Evolutionary conservation across 2,888 invertebrate genomes (phyloP), one percentile per base, ranked within the genome.

Genomic region (Neocrepidodera transversa): DNA sequence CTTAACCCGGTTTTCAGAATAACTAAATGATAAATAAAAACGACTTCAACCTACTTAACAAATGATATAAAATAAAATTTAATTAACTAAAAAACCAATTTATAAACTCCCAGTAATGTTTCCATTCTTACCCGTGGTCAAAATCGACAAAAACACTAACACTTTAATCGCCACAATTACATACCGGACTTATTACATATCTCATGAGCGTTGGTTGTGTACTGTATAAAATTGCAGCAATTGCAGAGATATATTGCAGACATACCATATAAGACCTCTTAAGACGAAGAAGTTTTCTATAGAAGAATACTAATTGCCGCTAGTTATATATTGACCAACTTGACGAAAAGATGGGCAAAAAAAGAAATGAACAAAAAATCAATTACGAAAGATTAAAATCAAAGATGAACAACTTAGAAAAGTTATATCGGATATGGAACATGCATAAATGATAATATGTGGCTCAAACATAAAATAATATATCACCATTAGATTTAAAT

Each of bases 321-420:
- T 45, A 66, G 67, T 57, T 66, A 67, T 62, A 36, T 35, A 55
- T 54, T 64, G 65, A 62, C 64, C 68, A 68, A 66, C 67, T 67
- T 65, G 63, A 35, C 30, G 36, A 35, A 32, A 16, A 50, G 38
- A 42, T 18, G 17, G 2, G 18, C n/a, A 20, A 49, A 49, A 49
- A 49, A 23, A 23, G 3, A 23, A 5, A 5, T 23, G 6, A 6
- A 23, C 23, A 23, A 23, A 23, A 23, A 23, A 23, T 23, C 23
- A 23, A 23, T 23, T 23, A n/a, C n/a, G n/a, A n/a, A n/a, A n/a
- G n/a, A n/a, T n/a, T n/a, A n/a, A n/a, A n/a, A n/a, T n/a, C n/a
- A n/a, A n/a, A n/a, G n/a, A n/a, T n/a, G n/a, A n/a, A n/a, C n/a
- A n/a, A n/a, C n/a, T n/a, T n/a, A n/a, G n/a, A n/a, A n/a, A n/a